These are phyloP conservation scores for Leptopilina boulardi DNA, from an alignment of 1,140 invertebrate genomes.

Conservation along the genomic window DNA sequence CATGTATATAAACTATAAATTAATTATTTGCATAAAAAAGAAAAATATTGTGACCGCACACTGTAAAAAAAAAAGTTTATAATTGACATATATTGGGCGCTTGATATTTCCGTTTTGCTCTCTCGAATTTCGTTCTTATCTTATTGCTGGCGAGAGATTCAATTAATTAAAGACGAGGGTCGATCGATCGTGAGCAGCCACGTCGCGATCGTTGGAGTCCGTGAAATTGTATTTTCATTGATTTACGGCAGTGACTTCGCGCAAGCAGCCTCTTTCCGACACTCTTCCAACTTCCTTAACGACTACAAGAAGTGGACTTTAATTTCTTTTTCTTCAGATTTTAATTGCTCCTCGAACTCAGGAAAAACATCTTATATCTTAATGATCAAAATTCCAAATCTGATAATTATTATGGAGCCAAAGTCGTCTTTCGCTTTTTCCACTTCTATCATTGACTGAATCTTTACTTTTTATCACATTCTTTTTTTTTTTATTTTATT, in stretches of 20 bases:
- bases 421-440: not conserved
- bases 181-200: conserved; percentile 1
- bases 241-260: conserved; percentile 8
- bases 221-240: conserved; percentile 17
- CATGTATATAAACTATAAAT: too few relatives aligned
- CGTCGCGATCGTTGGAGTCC: conserved; percentile 7
- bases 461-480: too few relatives aligned
- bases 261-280: conserved; percentile 1
- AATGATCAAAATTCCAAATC: conserved; percentile 17
- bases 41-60: too few relatives aligned
- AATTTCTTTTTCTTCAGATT: not conserved
- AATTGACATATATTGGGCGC: not conserved
- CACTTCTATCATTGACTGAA: too few relatives aligned
- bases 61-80: not conserved
- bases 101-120: not conserved
- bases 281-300: conserved; percentile 1
- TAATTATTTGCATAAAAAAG: too few relatives aligned
- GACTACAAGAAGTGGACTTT: conserved; percentile 5
- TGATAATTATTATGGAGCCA: not conserved
- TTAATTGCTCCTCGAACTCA: conserved; percentile 13
- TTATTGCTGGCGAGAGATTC: not conserved
- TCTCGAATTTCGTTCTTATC: not conserved
- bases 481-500: too few relatives aligned
- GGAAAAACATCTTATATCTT: conserved; percentile 18
- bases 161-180: conserved; percentile 18